These are phyloP conservation scores for Sweltsa coloradensis DNA, from an alignment of 1,140 invertebrate genomes.

Conservation along the genomic window DNA sequence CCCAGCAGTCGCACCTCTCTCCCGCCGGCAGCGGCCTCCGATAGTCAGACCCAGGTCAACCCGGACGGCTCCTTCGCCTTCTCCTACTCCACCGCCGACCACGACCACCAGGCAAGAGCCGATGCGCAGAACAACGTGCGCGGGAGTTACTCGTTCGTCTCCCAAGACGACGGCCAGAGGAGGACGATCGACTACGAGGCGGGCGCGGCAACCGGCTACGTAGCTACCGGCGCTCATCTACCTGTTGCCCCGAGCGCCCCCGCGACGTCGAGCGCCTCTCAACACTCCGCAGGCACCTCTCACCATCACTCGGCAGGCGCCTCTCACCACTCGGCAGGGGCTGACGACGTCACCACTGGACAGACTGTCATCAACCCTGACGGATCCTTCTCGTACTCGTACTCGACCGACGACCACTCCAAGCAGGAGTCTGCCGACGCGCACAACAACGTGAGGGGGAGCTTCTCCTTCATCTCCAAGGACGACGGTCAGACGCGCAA, in stretches of 20 bases:
- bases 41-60: neutral
- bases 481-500: constrained; percentile 13
- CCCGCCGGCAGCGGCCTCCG: neutral
- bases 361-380: constrained; percentile 6
- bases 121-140: constrained; percentile 11
- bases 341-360: neutral
- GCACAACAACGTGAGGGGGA: constrained; percentile 18
- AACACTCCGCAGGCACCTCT: neutral
- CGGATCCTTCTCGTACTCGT: constrained; percentile 20
- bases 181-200: constrained; percentile 13
- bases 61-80: constrained; percentile 16
- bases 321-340: constrained; percentile 13
- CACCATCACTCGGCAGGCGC: constrained; percentile 2
- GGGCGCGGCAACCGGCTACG: constrained; percentile 12
- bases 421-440: constrained; percentile 18
- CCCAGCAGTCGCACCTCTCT: neutral
- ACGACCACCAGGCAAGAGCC: constrained; percentile 7
- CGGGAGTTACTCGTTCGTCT: constrained; percentile 14
- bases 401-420: constrained; percentile 16
- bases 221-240: constrained; percentile 9
- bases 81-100: constrained; percentile 17
- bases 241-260: neutral
- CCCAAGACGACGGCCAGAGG: constrained; percentile 7
- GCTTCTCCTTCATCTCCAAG: constrained; percentile 13
- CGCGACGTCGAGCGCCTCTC: neutral